These are phyloP conservation scores for Corythornis madagascariensis DNA, from an alignment of 2,113 vertebrate genomes.

Conservation along the genomic window DNA sequence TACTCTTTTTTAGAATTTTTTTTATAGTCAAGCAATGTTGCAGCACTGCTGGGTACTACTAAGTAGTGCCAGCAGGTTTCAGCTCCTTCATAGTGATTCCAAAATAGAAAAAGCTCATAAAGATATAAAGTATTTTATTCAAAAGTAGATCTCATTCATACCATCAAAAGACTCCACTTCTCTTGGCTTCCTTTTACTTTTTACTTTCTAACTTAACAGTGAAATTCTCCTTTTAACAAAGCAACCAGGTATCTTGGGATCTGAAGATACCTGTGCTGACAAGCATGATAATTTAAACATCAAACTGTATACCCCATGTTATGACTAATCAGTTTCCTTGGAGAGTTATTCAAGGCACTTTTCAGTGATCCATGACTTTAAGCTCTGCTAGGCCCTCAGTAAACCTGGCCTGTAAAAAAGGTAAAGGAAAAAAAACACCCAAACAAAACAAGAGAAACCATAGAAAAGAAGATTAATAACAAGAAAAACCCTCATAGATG, in stretches of 20 bases:
- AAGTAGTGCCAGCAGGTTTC: neutral
- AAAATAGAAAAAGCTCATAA: neutral
- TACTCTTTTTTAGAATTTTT: neutral
- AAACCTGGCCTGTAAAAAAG: neutral
- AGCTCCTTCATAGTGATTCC: neutral
- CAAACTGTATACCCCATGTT: neutral
- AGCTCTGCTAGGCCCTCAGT: neutral
- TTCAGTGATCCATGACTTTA: neutral
- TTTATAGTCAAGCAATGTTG: neutral
- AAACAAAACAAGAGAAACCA: neutral
- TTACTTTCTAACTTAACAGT: neutral
- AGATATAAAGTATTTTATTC: neutral
- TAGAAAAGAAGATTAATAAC: neutral
- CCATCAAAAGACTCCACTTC: neutral
- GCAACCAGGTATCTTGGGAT: neutral
- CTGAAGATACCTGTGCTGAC: neutral
- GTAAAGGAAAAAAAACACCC: too few species aligned
- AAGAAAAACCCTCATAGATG: neutral
- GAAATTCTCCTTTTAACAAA: neutral
- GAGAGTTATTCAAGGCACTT: neutral
- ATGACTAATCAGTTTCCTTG: neutral
- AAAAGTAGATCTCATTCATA: neutral
- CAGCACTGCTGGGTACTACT: neutral
- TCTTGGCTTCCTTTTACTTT: neutral
- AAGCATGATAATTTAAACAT: neutral